Evolutionary conservation across 1,140 invertebrate species (phyloP).

Genomic region (Plodia interpunctella): DNA sequence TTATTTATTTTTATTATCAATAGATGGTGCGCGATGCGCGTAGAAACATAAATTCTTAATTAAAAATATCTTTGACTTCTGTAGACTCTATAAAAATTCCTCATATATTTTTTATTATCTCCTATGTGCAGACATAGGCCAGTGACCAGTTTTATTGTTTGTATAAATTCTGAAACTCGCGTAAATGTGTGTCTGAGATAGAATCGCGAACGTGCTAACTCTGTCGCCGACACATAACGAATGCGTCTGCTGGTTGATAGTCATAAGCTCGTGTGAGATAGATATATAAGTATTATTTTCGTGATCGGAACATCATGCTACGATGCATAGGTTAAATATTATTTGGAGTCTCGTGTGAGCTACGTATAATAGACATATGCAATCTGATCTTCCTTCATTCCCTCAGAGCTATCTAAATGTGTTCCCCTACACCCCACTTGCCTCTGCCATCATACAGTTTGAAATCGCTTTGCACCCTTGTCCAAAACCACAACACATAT

Average conservation of each 20-base stretch:
- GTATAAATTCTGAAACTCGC: too few species aligned
- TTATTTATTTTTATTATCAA: too few species aligned
- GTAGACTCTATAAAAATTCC: too few species aligned
- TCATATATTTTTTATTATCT: too few species aligned
- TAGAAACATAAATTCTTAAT: too few species aligned
- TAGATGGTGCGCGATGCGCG: slow-evolving; percentile 12
- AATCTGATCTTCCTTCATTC: slow-evolving; percentile 36
- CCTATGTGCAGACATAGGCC: too few species aligned
- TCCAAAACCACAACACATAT: slow-evolving; percentile 7
- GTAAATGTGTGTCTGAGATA: too few species aligned
- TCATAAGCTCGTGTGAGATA: slow-evolving; percentile 29
- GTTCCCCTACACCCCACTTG: slow-evolving; percentile 7
- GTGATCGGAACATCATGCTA: slow-evolving; percentile 18
- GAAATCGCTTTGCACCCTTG: neutral
- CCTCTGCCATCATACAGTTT: neutral
- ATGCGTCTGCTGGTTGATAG: too few species aligned
- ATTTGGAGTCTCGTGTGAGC: slow-evolving; percentile 45
- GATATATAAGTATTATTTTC: slow-evolving; percentile 22
- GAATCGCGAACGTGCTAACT: too few species aligned
- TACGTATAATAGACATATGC: slow-evolving; percentile 52
- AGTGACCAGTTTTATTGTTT: too few species aligned
- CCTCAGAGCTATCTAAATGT: slow-evolving; percentile 16
- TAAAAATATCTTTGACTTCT: too few species aligned
- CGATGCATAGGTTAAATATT: slow-evolving; percentile 36
- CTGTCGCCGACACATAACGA: too few species aligned